Conservation (phyloP, 2,888 invertebrate species). For the Allophyes oxyacanthae region DNA sequence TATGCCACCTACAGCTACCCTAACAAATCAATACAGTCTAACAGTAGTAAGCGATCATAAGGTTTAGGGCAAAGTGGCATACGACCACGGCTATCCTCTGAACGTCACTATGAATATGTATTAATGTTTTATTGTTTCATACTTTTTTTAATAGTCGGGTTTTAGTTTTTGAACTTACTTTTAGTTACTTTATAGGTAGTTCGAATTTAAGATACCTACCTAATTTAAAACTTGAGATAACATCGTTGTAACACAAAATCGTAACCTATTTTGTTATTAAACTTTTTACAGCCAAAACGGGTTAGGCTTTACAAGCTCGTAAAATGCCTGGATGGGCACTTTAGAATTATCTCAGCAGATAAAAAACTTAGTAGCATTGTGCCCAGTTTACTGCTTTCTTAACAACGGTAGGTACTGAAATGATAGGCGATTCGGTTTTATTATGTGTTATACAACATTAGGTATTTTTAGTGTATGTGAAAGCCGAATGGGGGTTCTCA, state of each 20-base stretch:
- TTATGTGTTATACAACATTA: not conserved
- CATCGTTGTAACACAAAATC: conserved; percentile 34
- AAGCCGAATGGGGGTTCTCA: no score
- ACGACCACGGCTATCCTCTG: no score
- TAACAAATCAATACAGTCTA: no score
- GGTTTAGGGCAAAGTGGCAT: no score
- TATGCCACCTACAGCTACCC: no score
- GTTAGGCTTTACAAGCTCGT: conserved; percentile 70
- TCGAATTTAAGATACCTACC: conserved; percentile 2
- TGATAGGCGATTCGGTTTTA: conserved; percentile 2
- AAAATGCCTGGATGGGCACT: conserved; percentile 68
- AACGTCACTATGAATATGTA: no score
- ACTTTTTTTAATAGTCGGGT: no score
- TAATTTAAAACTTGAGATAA: conserved; percentile 36
- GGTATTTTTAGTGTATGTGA: no score
- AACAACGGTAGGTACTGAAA: conserved; percentile 21
- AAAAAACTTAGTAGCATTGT: conserved; percentile 71
- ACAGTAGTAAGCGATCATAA: no score
- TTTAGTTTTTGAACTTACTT: no score
- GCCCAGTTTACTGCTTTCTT: conserved; percentile 65
- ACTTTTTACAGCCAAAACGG: conserved; percentile 62
- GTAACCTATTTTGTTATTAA: conserved; percentile 54
- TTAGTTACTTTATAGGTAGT: no score
- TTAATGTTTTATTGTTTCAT: no score
- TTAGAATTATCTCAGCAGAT: conserved; percentile 75